Conservation (phyloP, 2,113 vertebrate species). For the Nibea coibor region DNA sequence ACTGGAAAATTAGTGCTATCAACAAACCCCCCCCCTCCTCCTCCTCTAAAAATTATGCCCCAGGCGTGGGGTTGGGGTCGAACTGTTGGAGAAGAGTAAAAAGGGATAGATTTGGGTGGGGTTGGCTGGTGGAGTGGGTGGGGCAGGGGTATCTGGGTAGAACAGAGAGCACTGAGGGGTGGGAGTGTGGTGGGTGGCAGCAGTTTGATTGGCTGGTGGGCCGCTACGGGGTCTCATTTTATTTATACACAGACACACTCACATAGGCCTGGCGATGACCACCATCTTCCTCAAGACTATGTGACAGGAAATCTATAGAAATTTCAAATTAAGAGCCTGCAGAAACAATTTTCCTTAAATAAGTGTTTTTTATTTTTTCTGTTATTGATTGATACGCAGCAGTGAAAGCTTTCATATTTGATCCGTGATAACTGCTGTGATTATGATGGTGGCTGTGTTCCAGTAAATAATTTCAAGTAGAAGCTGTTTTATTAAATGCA, state of each 20-base stretch:
- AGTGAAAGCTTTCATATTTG: neutral
- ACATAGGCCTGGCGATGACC: neutral
- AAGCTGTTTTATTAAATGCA: neutral
- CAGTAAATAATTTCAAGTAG: neutral
- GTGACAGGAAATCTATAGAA: conserved; percentile 26
- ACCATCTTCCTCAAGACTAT: neutral
- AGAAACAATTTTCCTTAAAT: neutral
- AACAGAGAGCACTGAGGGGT: conserved; percentile 45
- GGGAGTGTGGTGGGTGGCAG: conserved; percentile 32
- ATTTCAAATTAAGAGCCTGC: neutral
- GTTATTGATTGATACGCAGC: neutral
- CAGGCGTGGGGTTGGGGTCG: conserved; percentile 16
- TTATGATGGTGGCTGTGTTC: neutral
- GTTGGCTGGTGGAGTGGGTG: conserved; percentile 21
- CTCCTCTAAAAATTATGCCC: neutral
- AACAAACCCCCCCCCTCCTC: conserved; percentile 8
- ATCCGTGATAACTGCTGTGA: neutral
- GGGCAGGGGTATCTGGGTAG: conserved; percentile 69
- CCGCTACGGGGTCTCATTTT: conserved; percentile 40
- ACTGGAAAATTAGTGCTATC: conserved; percentile 43
- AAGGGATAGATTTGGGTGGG: conserved; percentile 23
- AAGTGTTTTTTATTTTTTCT: neutral
- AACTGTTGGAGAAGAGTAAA: conserved; percentile 1
- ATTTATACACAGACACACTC: neutral
- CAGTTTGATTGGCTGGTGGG: conserved; percentile 65